Percentiles rank a stretch among this genome's conserved stretches.
Conservation (phyloP, 2,888 invertebrate genomes). For the Dryobota labecula region DNA sequence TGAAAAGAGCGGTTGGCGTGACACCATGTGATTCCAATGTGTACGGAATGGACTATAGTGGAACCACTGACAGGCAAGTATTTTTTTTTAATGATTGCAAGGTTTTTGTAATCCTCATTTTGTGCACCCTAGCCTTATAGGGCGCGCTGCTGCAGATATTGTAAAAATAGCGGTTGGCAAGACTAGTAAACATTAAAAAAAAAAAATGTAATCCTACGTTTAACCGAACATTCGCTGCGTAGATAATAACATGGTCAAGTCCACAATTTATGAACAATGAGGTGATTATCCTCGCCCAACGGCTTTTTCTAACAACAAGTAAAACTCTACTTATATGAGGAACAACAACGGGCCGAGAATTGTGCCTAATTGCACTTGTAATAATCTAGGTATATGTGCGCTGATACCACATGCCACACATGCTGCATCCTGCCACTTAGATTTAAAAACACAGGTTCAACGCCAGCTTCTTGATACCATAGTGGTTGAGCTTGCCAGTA, state of each 20-base stretch:
- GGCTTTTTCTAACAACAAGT: not conserved
- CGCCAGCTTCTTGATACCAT: not conserved
- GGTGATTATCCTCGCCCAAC: not conserved
- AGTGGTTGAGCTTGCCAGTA: not conserved
- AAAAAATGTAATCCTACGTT: too few relatives aligned
- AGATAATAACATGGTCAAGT: not conserved
- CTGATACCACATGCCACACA: not conserved
- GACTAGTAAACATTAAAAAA: too few relatives aligned
- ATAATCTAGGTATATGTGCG: not conserved
- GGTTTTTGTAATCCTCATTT: not conserved
- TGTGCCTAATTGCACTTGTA: not conserved
- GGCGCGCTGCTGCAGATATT: not conserved
- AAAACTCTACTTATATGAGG: too few relatives aligned
- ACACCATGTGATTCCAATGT: slow-evolving; percentile 10
- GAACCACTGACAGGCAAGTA: slow-evolving; percentile 71
- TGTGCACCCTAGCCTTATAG: not conserved
- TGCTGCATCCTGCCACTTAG: not conserved
- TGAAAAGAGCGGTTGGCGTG: slow-evolving; percentile 12
- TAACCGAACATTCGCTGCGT: not conserved
- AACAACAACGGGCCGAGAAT: not conserved
- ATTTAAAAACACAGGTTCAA: not conserved
- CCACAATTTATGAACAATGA: not conserved
- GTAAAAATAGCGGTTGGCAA: not conserved
- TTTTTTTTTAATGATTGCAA: too few relatives aligned
- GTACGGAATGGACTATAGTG: slow-evolving; percentile 79